Evolutionary conservation across 2,888 invertebrate species (phyloP), one percentile per base, ranked within the genome.

Genomic region (Sceliomorpha sp.): DNA sequence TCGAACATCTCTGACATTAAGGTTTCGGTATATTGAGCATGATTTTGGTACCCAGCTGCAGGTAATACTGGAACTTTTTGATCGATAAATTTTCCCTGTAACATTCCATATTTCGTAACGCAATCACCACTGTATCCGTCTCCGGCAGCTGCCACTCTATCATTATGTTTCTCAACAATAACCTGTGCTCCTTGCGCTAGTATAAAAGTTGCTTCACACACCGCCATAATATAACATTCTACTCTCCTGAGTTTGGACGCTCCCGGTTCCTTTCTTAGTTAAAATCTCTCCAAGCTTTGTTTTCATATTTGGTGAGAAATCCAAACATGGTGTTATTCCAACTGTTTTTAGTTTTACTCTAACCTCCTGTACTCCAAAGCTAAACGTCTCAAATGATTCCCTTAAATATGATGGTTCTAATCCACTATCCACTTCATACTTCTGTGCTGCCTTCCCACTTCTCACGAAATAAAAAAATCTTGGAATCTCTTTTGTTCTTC

Each of bases 61-160:
- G 39, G 39, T 39, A 39, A 14, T 17, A 39, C 14, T 3, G 39
- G 39, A 1, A 39, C 20, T n/a, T 17, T 3, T 17, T 39, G 39
- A 39, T 39, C 39, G 1, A 39, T 39, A 17, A 15, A 39, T 17
- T 39, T 39, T 8, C 9, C 17, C n/a, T 9, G 1, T 8, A 39
- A n/a, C 39, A 39, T 39, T 1, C 7, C 7, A 3, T 7, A 24
- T 24, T 7, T 24, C 7, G 24, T 24, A 24, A 24, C 24, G 4
- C 3, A 24, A 24, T 24, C 24, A 5, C 4, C 24, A 3, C 4
- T 3, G 7, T 24, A 24, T 24, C 4, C 24, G 7, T 24, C 24
- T 7, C 3, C 4, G 7, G 4, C 24, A 24, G 4, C 7, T 24
- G 24, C 7, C 7, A 24, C 24, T 24, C 7, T 24, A 24, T 24